Conservation (phyloP, 2,888 invertebrate species). For the Himalopsyche kuldschensis region DNA sequence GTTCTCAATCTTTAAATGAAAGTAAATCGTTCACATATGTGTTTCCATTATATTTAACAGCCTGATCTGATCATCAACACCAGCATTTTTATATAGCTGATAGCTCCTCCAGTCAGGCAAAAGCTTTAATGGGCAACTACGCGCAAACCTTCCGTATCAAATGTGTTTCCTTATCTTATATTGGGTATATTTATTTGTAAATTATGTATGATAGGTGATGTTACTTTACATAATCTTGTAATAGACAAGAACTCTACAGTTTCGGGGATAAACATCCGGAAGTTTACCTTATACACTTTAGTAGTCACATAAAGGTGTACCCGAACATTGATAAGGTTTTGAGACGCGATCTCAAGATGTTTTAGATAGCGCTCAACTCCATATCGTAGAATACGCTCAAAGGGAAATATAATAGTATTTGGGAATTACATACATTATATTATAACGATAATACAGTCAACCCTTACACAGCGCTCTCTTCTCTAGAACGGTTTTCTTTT, state of each 20-base stretch:
- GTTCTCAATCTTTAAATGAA: too few species aligned
- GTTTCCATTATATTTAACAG: too few species aligned
- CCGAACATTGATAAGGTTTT: not conserved
- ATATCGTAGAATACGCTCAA: not conserved
- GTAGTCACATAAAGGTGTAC: not conserved
- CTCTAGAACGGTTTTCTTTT: too few species aligned
- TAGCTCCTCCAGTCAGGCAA: too few species aligned
- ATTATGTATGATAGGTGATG: not conserved
- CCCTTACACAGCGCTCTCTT: too few species aligned
- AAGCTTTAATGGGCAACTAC: too few species aligned
- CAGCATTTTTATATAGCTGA: too few species aligned
- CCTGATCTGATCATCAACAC: too few species aligned
- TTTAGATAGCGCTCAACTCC: not conserved
- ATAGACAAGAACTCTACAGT: not conserved
- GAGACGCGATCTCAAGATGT: not conserved
- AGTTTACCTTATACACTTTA: not conserved
- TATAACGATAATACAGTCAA: too few species aligned
- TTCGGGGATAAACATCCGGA: not conserved
- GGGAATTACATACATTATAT: too few species aligned
- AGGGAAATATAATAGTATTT: not conserved
- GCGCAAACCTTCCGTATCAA: too few species aligned
- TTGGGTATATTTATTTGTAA: not conserved
- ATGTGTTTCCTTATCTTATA: not conserved
- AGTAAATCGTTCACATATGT: too few species aligned
- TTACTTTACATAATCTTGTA: not conserved